Conservation (phyloP, 2,888 invertebrate species). For the Cataglyphis cursor region DNA sequence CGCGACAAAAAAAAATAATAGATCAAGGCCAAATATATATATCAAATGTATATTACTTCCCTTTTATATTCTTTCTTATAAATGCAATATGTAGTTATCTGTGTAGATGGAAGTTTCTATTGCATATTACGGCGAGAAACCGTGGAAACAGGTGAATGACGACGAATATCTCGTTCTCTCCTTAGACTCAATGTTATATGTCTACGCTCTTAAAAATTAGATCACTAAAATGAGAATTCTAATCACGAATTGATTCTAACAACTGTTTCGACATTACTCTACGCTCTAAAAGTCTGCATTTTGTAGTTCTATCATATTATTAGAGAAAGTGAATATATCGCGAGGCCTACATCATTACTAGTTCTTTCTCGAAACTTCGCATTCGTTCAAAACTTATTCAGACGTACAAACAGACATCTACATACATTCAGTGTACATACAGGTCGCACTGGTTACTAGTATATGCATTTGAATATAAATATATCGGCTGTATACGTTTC, state of each 20-base stretch:
- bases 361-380: conserved; percentile 16
- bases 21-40: neutral
- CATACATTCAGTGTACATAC: conserved; percentile 76
- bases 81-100: conserved; percentile 74
- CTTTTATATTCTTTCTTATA: conserved; percentile 60
- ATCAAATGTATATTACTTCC: conserved; percentile 33
- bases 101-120: conserved; percentile 56
- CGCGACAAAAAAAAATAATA: neutral
- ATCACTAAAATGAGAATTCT: conserved; percentile 58
- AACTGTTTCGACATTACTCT: conserved; percentile 56
- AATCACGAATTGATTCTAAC: conserved; percentile 57
- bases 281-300: conserved; percentile 56
- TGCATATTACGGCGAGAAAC: conserved; percentile 37
- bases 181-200: conserved; percentile 6
- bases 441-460: conserved; percentile 69
- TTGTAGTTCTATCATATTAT: conserved; percentile 48
- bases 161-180: conserved; percentile 27
- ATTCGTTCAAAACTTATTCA: conserved; percentile 59
- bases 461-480: conserved; percentile 81
- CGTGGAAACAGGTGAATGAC: conserved; percentile 59
- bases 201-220: conserved; percentile 28
- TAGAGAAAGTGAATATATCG: conserved; percentile 50
- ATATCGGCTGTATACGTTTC: conserved; percentile 78
- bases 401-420: conserved; percentile 77
- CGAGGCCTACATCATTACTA: conserved; percentile 60